These are phyloP conservation scores for Colaptes auratus DNA, from an alignment of 2,113 vertebrate species.

Conservation along the genomic window DNA sequence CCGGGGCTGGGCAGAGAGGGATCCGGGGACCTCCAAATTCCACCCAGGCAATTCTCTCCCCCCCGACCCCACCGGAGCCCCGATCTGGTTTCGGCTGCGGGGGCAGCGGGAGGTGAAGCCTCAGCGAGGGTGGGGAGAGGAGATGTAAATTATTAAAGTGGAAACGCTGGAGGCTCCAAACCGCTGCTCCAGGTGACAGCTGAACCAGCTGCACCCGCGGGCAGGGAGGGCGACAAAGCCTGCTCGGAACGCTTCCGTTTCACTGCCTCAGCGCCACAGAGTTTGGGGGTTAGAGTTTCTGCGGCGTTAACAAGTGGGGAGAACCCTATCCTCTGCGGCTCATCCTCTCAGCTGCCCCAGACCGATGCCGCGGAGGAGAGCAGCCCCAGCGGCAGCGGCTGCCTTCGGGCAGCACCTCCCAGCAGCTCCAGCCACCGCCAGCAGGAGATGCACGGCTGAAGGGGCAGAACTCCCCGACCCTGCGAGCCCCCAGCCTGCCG, in stretches of 20 bases:
- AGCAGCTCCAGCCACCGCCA: accelerated
- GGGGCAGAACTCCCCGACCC: background rate
- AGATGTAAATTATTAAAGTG: conserved; percentile 55
- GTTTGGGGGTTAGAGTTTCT: background rate
- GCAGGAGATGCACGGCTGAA: accelerated
- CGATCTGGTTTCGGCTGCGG: accelerated
- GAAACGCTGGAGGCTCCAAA: background rate
- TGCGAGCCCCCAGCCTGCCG: accelerated
- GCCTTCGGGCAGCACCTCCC: background rate
- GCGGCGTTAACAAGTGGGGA: accelerated
- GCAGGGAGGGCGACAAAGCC: background rate
- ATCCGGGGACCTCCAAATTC: accelerated
- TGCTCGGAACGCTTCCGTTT: background rate
- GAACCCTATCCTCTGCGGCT: accelerated
- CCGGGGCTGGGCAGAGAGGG: background rate
- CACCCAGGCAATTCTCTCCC: accelerated
- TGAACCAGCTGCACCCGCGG: background rate
- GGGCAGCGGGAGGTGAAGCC: background rate
- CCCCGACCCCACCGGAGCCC: background rate
- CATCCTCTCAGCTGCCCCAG: accelerated
- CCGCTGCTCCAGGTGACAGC: conserved; percentile 10
- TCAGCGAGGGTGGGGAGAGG: background rate
- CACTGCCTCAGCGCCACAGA: background rate
- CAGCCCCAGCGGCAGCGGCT: accelerated
- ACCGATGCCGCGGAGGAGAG: accelerated